phyloP scores from a whole-genome alignment of 2,888 invertebrate species.

The Smittia sp. region DNA sequence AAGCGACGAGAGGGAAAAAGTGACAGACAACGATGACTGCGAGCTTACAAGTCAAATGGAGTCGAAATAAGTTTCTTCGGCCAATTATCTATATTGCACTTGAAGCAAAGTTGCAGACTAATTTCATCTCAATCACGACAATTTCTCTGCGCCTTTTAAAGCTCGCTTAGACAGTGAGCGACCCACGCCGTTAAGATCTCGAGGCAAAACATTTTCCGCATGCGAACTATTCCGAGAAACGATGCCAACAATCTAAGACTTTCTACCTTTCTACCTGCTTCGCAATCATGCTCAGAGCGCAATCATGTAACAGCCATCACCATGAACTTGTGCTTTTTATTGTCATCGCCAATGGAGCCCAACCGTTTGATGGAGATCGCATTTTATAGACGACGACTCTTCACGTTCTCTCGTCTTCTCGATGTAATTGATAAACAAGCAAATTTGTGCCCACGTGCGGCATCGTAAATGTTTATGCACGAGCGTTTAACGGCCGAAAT shows the following conservation, averaged over 20 bases:
- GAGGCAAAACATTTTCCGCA: no score
- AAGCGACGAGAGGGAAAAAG: not conserved
- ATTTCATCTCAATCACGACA: no score
- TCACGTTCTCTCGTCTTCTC: not conserved
- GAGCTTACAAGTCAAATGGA: no score
- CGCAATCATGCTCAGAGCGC: not conserved
- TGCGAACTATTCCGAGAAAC: no score
- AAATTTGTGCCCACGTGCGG: not conserved
- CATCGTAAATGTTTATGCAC: not conserved
- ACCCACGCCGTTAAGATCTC: no score
- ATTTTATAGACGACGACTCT: not conserved
- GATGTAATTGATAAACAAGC: not conserved
- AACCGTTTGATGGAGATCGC: not conserved
- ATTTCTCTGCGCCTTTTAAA: no score
- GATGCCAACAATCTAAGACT: no score
- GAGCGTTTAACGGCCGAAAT: not conserved
- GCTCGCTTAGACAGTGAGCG: no score
- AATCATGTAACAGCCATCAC: not conserved
- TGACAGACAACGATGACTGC: conserved; percentile 17
- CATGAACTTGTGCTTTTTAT: not conserved
- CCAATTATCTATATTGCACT: no score
- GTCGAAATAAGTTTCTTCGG: no score
- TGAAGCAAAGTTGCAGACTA: no score
- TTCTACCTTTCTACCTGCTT: not conserved
- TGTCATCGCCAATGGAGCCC: not conserved